Base-by-base conservation (phyloP, 1,140 invertebrate genomes). In the Magallana angulata region DNA sequence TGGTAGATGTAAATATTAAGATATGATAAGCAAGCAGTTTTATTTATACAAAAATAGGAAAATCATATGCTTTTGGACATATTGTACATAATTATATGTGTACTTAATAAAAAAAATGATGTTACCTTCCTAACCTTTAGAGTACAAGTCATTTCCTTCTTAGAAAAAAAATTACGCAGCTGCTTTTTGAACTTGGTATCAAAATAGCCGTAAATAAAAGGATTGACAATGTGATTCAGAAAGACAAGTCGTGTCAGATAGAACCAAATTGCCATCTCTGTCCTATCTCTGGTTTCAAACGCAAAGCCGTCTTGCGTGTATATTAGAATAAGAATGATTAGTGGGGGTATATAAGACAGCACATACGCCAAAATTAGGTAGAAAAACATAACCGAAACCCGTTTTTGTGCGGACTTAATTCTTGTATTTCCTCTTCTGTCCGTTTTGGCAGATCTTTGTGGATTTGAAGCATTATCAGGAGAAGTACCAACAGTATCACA, bases 131-230 rank as follows among this genome's bases (percentile, higher is more conserved):
- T 48, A 4, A 48, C 36, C 36, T 48, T 48, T 48, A 48, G 36
- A 48, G 36, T 48, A 48, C 36, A 48, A 48, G 5, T 48, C 36
- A 64, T 18, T 18, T 64, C 18, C 0, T 11, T 71, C 12, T 2
- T 71, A 4, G 7, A 36, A 71, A 24, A 71, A n/a, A 18, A 71
- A 1, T 71, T 30, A 11, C 11, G 18, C 18, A 71, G 30, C 64
- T 71, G n/a, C 11, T 18, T 18, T 82, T 59, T 57, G 62, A 80
- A 86, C 18, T 18, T 12, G 11, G 18, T 48, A 59, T 86, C 85
- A 57, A 59, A 86, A 64, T 12, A 86, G 16, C 85, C 85, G 56
- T 86, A 86, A 59, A 86, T 82, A 12, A 86, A 81, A n/a, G 85
- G 68, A 82, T 86, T 86, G 2, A 86, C 62, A 12, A 86, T 57